These are phyloP conservation scores for Melanotaenia maccullochi DNA, from an alignment of 2,797 vertebrate species.

Conservation along the genomic window DNA sequence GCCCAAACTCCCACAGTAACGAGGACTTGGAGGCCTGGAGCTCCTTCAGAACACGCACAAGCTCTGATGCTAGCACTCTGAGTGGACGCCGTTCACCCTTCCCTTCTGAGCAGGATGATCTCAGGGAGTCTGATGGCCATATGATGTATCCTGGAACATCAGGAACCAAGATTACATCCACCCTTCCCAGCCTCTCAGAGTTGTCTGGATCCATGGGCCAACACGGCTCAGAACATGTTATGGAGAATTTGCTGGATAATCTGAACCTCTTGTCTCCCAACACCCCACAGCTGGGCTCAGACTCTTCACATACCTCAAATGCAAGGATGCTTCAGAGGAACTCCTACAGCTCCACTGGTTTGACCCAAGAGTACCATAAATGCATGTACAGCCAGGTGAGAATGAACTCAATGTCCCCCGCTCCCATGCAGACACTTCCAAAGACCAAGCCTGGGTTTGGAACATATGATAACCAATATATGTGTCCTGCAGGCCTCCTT, in stretches of 20 bases:
- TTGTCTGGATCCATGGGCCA: slow-evolving; percentile 85
- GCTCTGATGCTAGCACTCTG: slow-evolving; percentile 95
- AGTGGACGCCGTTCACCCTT: slow-evolving; percentile 95
- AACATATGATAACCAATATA: slow-evolving; percentile 86
- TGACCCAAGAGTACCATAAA: slow-evolving; percentile 89
- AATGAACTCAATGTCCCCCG: slow-evolving; percentile 86
- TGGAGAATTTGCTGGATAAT: slow-evolving; percentile 96
- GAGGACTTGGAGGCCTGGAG: slow-evolving; percentile 97
- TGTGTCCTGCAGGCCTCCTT: slow-evolving; percentile 88
- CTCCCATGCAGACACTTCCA: slow-evolving; percentile 87
- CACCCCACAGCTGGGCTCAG: slow-evolving; percentile 72
- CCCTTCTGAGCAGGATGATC: slow-evolving; percentile 92
- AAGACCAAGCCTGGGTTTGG: slow-evolving; percentile 88
- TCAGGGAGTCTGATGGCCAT: slow-evolving; percentile 89
- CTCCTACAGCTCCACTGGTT: slow-evolving; percentile 84
- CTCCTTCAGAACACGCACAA: slow-evolving; percentile 92
- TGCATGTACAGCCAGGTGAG: slow-evolving; percentile 88
- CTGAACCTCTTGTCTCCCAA: slow-evolving; percentile 94
- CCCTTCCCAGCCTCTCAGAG: slow-evolving; percentile 94
- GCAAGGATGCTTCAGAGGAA: slow-evolving; percentile 88
- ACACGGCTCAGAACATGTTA: slow-evolving; percentile 84
- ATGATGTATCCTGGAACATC: slow-evolving; percentile 87
- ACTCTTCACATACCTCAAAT: slow-evolving; percentile 87
- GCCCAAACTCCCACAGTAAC: slow-evolving; percentile 95
- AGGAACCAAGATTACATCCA: slow-evolving; percentile 87